Evolutionary conservation across 2,797 vertebrate genomes (phyloP), one percentile per base, ranked within the genome.

Genomic region (Oryzias sinensis): DNA sequence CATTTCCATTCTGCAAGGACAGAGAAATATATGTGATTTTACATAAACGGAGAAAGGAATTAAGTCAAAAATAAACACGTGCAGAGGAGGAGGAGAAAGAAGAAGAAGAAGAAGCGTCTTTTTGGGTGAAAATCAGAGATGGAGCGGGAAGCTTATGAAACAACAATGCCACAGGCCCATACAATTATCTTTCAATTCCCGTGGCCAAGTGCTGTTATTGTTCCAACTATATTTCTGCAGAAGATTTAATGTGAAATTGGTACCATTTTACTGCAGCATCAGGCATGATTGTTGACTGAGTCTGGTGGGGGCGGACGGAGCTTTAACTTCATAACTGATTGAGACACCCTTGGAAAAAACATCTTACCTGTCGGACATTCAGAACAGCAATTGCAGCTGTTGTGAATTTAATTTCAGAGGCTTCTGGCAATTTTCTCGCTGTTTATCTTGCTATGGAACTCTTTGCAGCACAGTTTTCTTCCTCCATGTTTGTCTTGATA

Each of bases 101-200:
- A 72, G 63, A 14, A 16, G 46, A 43, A 74, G 63, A 60, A 60
- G 62, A 78, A 76, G 49, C 25, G 18, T 68, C 69, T 79, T 86
- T 86, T 71, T 81, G 74, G 33, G 65, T 74, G 74, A 78, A 73
- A 87, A 85, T 81, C 82, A 71, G 72, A 87, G 88, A 81, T 82
- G 79, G 81, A 84, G 86, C 79, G 61, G 86, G 85, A 82, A 75
- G 79, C 79, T 82, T 76, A 79, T 75, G 76, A 86, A 87, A 82
- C 77, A 77, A 84, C 79, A 50, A 74, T 69, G 82, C 88, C 82
- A 85, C 79, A 68, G 84, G 86, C 86, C 79, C 82, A 70, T 61
- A 82, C 83, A 86, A 86, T 87, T 87, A 87, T 86, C 82, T 84
- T 81, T 81, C 84, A 79, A 84, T 87, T 88, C 86, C 83, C 80